phyloP scores from a whole-genome alignment of 2,797 vertebrate genomes.

The Malacoraja senta region DNA sequence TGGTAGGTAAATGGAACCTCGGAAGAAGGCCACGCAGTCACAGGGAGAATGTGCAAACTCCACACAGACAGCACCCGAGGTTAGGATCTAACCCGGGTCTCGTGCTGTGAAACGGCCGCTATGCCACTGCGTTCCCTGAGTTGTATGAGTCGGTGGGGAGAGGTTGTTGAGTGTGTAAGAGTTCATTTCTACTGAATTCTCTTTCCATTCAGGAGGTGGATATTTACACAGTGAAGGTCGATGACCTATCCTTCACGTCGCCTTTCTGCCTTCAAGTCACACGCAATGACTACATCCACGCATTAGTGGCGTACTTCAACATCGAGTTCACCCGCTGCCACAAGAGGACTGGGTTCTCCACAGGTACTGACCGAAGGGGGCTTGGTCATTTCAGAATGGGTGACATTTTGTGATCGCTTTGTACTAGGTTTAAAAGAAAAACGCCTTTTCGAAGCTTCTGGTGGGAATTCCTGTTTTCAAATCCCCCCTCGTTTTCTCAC shows the following conservation, averaged over 20 bases:
- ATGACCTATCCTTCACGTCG: conserved; percentile 84
- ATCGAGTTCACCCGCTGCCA: conserved; percentile 91
- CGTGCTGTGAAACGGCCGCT: too few species aligned
- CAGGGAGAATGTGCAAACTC: too few species aligned
- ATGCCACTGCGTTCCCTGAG: too few species aligned
- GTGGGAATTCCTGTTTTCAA: too few species aligned
- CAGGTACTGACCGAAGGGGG: conserved; percentile 61
- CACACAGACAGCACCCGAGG: too few species aligned
- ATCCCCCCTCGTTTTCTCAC: too few species aligned
- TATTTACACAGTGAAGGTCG: conserved; percentile 86
- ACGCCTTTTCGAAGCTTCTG: too few species aligned
- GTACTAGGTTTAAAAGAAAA: too few species aligned
- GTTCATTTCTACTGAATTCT: neutral
- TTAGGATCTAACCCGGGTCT: too few species aligned
- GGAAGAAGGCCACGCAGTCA: too few species aligned
- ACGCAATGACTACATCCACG: conserved; percentile 87
- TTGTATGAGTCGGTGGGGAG: neutral
- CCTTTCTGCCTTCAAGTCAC: conserved; percentile 93
- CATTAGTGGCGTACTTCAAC: conserved; percentile 89
- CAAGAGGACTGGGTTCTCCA: conserved; percentile 88
- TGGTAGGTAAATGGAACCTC: too few species aligned
- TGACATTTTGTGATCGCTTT: neutral
- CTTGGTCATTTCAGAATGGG: neutral
- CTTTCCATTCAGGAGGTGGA: conserved; percentile 72
- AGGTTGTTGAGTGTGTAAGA: too few species aligned